Evolutionary conservation across 2,888 invertebrate genomes (phyloP).

Genomic region (Caenorhabditis macrosperma): DNA sequence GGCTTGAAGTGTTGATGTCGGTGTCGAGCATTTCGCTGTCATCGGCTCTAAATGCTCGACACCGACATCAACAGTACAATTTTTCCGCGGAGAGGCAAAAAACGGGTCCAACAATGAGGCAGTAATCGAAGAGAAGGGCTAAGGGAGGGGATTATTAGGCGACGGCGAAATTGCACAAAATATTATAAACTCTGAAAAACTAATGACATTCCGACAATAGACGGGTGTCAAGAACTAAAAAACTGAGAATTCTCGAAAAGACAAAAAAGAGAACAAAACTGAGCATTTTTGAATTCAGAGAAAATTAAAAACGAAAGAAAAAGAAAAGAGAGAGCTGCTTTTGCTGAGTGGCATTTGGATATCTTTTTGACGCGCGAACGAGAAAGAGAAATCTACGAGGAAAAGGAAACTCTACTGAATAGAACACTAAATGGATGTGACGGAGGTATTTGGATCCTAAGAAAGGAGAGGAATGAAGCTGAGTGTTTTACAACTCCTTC

Average conservation of each 20-base stretch:
- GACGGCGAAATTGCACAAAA: constrained; percentile 25
- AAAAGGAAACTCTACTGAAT: constrained; percentile 14
- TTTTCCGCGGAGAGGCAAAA: constrained; percentile 18
- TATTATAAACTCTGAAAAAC: constrained; percentile 30
- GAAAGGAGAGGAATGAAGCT: background rate
- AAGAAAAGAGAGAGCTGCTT: constrained; percentile 13
- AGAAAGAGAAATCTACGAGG: background rate
- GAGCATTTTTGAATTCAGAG: constrained; percentile 19
- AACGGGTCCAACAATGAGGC: constrained; percentile 27
- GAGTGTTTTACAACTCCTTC: constrained; percentile 51
- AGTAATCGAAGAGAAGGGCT: constrained; percentile 22
- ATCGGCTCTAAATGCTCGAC: background rate
- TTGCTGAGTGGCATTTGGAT: constrained; percentile 22
- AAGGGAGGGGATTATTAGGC: constrained; percentile 9
- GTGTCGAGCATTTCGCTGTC: background rate
- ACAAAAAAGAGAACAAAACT: constrained; percentile 17
- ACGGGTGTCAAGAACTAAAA: constrained; percentile 1
- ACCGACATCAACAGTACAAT: background rate
- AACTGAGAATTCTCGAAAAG: constrained; percentile 6
- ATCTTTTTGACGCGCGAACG: constrained; percentile 16
- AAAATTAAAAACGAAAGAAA: constrained; percentile 1
- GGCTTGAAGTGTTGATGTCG: constrained; percentile 3
- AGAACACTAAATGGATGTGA: background rate
- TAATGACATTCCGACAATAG: background rate
- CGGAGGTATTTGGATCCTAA: constrained; percentile 46